Evolutionary conservation across 2,113 vertebrate species (phyloP).

Genomic region (Chloroceryle aenea): DNA sequence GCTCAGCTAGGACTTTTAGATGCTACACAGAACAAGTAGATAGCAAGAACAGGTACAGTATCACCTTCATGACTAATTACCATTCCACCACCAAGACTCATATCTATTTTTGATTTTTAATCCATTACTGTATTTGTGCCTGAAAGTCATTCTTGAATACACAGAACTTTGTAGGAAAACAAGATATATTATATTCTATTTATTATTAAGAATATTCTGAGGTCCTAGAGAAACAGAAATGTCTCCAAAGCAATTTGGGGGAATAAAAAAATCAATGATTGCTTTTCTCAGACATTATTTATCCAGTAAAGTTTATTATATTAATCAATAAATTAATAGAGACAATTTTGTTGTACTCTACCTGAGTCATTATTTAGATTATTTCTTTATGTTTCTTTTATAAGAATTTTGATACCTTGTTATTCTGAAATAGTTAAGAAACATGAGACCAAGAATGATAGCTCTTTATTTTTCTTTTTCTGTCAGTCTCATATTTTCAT

Average conservation of each 20-base stretch:
- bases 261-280: not conserved
- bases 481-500: not conserved
- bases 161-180: not conserved
- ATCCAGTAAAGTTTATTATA: not conserved
- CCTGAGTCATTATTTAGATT: not conserved
- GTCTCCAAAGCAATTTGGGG: not conserved
- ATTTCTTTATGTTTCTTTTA: not conserved
- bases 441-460: not conserved
- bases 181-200: not conserved
- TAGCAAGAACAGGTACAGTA: not conserved
- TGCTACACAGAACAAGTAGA: not conserved
- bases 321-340: not conserved
- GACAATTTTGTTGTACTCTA: not conserved
- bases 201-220: not conserved
- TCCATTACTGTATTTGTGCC: not conserved
- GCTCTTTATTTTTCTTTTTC: constrained; percentile 1
- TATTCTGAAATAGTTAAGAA: constrained; percentile 22
- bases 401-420: constrained; percentile 7
- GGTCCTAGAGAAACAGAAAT: not conserved
- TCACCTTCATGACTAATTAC: not conserved
- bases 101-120: not conserved
- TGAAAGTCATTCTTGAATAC: not conserved
- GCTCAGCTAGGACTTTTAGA: not conserved
- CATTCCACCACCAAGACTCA: not conserved
- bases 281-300: not conserved